Percentiles rank a stretch among this genome's conserved stretches.
Conservation (phyloP, 2,888 invertebrate species). For the Agrotis puta region DNA sequence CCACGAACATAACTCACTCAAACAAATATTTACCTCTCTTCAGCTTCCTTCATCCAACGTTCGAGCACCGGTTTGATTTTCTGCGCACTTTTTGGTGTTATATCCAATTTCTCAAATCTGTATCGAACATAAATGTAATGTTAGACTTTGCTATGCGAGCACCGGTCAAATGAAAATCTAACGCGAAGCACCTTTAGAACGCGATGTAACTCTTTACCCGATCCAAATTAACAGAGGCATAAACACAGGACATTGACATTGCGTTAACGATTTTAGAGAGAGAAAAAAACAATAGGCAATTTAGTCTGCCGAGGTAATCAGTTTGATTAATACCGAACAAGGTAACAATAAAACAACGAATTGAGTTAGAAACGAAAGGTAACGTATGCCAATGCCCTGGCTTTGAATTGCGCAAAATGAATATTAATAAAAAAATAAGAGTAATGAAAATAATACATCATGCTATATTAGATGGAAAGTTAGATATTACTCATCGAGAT, state of each 20-base stretch:
- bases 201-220: constrained; percentile 75
- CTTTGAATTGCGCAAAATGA: constrained; percentile 92
- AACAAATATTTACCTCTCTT: constrained; percentile 95
- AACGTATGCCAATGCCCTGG: constrained; percentile 97
- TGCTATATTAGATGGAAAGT: constrained; percentile 90
- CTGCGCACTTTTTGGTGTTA: constrained; percentile 99
- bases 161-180: constrained; percentile 75
- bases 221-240: constrained; percentile 84
- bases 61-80: constrained; percentile 99
- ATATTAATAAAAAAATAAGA: constrained; percentile 86
- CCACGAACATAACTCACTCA: constrained; percentile 87
- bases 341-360: constrained; percentile 89
- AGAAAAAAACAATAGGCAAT: constrained; percentile 90
- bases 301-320: constrained; percentile 89
- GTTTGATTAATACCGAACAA: constrained; percentile 90
- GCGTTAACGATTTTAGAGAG: constrained; percentile 87
- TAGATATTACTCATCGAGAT: constrained; percentile 86
- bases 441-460: constrained; percentile 90
- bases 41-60: constrained; percentile 99
- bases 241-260: constrained; percentile 94
- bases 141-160: constrained; percentile 86
- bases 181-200: constrained; percentile 72
- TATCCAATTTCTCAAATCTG: constrained; percentile 99
- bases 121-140: constrained; percentile 90
- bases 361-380: constrained; percentile 90